Evolutionary conservation across 2,888 invertebrate genomes (phyloP).

Genomic region (Trissolcus japonicus): DNA sequence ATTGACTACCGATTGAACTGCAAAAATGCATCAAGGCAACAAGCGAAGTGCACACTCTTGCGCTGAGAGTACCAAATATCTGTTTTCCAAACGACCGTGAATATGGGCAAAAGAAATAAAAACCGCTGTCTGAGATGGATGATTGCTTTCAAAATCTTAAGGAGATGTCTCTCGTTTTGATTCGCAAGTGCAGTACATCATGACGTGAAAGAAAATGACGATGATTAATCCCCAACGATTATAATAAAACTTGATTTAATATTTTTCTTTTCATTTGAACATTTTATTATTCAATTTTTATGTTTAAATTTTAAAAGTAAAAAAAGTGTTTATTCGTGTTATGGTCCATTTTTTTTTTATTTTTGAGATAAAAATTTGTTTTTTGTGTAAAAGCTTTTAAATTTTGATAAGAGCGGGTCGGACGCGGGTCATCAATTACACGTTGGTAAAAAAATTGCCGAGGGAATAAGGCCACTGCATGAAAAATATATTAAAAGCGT

Average conservation of each 20-base stretch:
- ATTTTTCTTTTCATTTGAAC: neutral
- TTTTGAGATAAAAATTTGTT: no score
- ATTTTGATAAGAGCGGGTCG: slow-evolving; percentile 14
- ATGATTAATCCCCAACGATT: slow-evolving; percentile 27
- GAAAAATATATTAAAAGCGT: slow-evolving; percentile 15
- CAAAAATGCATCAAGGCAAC: slow-evolving; percentile 69
- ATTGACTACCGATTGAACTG: slow-evolving; percentile 59
- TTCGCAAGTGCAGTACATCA: slow-evolving; percentile 3
- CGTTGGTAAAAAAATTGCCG: slow-evolving; percentile 15
- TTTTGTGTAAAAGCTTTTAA: slow-evolving; percentile 16
- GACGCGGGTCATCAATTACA: slow-evolving; percentile 17
- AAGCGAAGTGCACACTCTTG: slow-evolving; percentile 22
- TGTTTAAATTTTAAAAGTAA: neutral
- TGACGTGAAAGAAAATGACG: slow-evolving; percentile 17
- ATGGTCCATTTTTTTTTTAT: no score
- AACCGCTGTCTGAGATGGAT: slow-evolving; percentile 42
- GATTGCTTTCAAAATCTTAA: slow-evolving; percentile 37
- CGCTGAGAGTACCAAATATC: slow-evolving; percentile 29
- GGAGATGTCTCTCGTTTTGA: slow-evolving; percentile 27
- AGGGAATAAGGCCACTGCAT: slow-evolving; percentile 3
- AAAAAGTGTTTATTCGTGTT: no score
- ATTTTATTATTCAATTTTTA: neutral
- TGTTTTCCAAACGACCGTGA: slow-evolving; percentile 54
- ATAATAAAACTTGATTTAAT: neutral
- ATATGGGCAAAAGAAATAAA: slow-evolving; percentile 22